Evolutionary conservation across 1,140 invertebrate genomes (phyloP).

Genomic region (Aphaenogaster floridana): DNA sequence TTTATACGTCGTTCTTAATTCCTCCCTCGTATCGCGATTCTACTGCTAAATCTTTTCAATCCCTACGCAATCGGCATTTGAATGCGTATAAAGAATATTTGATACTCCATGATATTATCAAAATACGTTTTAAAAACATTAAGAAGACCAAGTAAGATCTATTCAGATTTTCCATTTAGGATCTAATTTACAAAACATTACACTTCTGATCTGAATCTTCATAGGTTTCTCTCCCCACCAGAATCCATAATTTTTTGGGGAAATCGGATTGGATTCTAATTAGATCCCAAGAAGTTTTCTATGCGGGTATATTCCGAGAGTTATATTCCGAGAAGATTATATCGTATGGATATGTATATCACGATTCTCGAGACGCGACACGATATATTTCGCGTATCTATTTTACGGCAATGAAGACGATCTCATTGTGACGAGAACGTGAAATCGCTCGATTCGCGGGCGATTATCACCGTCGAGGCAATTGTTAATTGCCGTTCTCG

Average conservation of each 20-base stretch:
- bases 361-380: not conserved
- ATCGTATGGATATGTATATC: not conserved
- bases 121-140: not conserved
- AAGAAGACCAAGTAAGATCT: too few species aligned
- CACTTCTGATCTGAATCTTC: too few species aligned
- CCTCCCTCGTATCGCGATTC: not conserved
- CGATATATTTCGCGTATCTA: not conserved
- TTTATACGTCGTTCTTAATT: constrained; percentile 15
- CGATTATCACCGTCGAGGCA: constrained; percentile 5
- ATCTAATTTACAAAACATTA: too few species aligned
- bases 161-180: too few species aligned
- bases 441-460: constrained; percentile 54
- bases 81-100: not conserved
- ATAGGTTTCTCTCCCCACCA: too few species aligned
- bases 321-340: too few species aligned
- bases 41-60: not conserved
- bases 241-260: too few species aligned
- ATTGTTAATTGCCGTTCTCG: constrained; percentile 66
- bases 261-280: too few species aligned
- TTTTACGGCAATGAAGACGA: not conserved
- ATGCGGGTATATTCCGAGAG: too few species aligned
- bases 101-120: not conserved
- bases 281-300: too few species aligned
- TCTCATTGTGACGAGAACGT: not conserved
- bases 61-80: not conserved